Conservation (phyloP, 2,113 vertebrate genomes). For the Vireo altiloquus region DNA sequence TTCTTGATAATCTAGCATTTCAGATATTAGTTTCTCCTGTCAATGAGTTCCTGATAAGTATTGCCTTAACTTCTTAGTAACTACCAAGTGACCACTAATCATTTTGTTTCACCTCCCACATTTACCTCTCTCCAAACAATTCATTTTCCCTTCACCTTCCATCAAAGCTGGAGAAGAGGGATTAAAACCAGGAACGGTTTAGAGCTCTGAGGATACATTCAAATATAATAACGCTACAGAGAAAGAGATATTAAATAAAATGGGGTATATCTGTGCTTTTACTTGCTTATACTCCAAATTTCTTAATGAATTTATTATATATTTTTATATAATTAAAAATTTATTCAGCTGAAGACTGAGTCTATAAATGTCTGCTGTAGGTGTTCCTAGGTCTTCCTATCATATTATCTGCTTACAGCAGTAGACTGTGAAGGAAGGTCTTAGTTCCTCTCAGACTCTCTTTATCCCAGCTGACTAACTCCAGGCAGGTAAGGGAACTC, state of each 20-base stretch:
- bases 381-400: not conserved
- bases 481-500: not conserved
- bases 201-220: not conserved
- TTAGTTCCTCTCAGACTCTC: not conserved
- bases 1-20: not conserved
- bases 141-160: not conserved
- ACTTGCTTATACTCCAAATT: not conserved
- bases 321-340: not conserved
- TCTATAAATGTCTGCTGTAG: not conserved
- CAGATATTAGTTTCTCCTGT: not conserved
- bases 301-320: not conserved
- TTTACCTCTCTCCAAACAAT: not conserved
- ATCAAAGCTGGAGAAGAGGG: not conserved
- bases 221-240: not conserved
- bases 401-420: not conserved
- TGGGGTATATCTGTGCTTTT: not conserved
- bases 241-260: not conserved
- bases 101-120: not conserved
- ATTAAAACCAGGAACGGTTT: not conserved
- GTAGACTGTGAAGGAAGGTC: not conserved
- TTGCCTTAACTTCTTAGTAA: not conserved
- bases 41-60: not conserved
- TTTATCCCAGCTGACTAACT: not conserved
- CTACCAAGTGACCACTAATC: not conserved
- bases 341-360: not conserved